Evolutionary conservation across 2,113 vertebrate genomes (phyloP).

Genomic region (Siniperca knerii): DNA sequence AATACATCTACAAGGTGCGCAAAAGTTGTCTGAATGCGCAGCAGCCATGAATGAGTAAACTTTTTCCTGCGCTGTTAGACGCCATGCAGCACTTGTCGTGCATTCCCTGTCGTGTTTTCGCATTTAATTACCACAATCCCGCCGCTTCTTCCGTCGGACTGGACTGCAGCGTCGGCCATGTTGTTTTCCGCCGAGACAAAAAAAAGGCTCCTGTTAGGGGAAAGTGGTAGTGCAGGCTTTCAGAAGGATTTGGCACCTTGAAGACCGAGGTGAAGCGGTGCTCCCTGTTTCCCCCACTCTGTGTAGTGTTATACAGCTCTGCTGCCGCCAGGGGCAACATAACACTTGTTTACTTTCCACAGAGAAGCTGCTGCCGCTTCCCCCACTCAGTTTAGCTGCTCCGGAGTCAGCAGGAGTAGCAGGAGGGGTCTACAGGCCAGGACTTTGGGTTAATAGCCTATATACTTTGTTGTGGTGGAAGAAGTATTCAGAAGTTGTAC

Average conservation of each 20-base stretch:
- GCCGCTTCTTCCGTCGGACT: constrained; percentile 47
- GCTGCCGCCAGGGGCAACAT: constrained; percentile 53
- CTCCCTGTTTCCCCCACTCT: neutral
- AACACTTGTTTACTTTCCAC: neutral
- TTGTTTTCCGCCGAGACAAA: constrained; percentile 59
- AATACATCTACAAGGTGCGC: neutral
- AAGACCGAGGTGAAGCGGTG: constrained; percentile 33
- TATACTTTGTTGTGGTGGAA: neutral
- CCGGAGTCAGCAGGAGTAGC: too few species aligned
- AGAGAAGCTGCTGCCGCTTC: neutral
- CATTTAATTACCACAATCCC: constrained; percentile 82
- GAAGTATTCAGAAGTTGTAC: neutral
- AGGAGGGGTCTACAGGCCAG: too few species aligned
- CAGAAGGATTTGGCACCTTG: neutral
- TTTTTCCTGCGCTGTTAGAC: neutral
- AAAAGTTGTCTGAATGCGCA: constrained; percentile 1
- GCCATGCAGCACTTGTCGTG: constrained; percentile 7
- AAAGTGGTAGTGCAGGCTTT: constrained; percentile 21
- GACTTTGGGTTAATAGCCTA: neutral
- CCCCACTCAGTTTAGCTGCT: too few species aligned
- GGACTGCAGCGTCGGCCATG: constrained; percentile 79
- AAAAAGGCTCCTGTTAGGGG: neutral
- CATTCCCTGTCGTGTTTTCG: neutral
- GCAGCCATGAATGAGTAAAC: neutral
- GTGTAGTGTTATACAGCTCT: rapidly evolving